phyloP scores from a whole-genome alignment of 2,113 vertebrate species.

The Acrocephalus kingi region DNA sequence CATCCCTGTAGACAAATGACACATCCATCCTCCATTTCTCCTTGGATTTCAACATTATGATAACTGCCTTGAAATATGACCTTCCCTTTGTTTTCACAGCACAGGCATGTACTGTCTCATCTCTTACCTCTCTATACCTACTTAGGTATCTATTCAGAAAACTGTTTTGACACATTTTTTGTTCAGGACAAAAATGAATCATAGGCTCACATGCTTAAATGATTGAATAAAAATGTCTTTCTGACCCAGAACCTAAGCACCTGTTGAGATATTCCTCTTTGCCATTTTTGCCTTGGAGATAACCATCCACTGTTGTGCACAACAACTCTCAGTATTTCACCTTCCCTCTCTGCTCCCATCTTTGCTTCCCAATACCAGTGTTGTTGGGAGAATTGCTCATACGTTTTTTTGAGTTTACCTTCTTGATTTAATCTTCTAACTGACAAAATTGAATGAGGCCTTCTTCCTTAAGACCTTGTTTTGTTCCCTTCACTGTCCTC shows the following conservation, averaged over 20 bases:
- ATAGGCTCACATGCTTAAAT: background rate
- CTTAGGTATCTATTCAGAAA: background rate
- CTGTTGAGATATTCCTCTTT: background rate
- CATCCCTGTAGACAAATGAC: background rate
- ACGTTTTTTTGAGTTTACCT: background rate
- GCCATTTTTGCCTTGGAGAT: background rate
- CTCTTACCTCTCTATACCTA: background rate
- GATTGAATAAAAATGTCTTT: background rate
- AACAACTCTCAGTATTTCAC: background rate
- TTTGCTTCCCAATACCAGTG: background rate
- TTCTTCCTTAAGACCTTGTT: background rate
- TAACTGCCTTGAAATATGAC: background rate
- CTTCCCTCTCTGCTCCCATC: background rate
- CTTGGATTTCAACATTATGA: background rate
- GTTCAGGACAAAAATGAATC: background rate
- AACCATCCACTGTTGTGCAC: background rate
- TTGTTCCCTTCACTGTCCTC: background rate
- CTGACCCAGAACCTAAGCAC: background rate
- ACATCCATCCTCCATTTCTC: background rate
- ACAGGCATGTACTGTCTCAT: background rate
- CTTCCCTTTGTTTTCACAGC: background rate
- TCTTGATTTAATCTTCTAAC: background rate
- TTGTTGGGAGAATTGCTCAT: background rate
- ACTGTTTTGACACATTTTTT: background rate
- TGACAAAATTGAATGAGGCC: background rate